Conservation (phyloP, 2,888 invertebrate genomes). For the Archips xylosteana region DNA sequence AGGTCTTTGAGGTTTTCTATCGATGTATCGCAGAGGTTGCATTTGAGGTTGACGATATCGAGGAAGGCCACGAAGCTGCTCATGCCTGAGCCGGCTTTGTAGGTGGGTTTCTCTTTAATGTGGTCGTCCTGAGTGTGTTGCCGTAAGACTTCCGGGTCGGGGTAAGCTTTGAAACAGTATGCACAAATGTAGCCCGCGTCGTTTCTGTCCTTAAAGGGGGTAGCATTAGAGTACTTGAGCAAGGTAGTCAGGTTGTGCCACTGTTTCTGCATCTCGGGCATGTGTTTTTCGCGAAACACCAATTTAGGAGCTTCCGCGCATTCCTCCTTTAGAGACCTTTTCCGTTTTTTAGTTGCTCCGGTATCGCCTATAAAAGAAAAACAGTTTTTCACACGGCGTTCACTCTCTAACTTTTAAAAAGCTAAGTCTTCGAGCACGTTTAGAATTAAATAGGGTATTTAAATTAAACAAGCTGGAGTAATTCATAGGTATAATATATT, state of each 20-base stretch:
- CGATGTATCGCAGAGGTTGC: conserved; percentile 66
- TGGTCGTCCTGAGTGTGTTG: conserved; percentile 71
- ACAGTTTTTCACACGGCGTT: conserved; percentile 73
- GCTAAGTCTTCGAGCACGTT: neutral
- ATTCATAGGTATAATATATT: conserved; percentile 37
- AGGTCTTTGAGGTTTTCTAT: conserved; percentile 63
- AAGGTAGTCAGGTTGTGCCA: conserved; percentile 77
- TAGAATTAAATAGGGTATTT: neutral
- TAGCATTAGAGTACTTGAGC: conserved; percentile 74
- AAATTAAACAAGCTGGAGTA: conserved; percentile 13
- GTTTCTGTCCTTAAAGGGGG: conserved; percentile 77
- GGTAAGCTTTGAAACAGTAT: conserved; percentile 75
- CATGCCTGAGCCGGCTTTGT: conserved; percentile 73
- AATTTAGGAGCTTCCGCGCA: conserved; percentile 56
- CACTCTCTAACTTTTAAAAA: conserved; percentile 46
- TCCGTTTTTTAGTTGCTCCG: conserved; percentile 71
- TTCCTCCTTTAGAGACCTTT: conserved; percentile 67
- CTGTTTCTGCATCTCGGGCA: conserved; percentile 77
- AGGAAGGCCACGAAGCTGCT: conserved; percentile 75
- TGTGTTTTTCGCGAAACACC: conserved; percentile 63
- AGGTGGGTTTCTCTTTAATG: conserved; percentile 69
- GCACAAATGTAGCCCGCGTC: conserved; percentile 79
- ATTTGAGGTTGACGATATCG: conserved; percentile 76
- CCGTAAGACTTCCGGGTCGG: conserved; percentile 65
- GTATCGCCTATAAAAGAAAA: conserved; percentile 83